These are phyloP conservation scores for Allolobophora icterica DNA, from an alignment of 2,888 invertebrate species.

Conservation along the genomic window DNA sequence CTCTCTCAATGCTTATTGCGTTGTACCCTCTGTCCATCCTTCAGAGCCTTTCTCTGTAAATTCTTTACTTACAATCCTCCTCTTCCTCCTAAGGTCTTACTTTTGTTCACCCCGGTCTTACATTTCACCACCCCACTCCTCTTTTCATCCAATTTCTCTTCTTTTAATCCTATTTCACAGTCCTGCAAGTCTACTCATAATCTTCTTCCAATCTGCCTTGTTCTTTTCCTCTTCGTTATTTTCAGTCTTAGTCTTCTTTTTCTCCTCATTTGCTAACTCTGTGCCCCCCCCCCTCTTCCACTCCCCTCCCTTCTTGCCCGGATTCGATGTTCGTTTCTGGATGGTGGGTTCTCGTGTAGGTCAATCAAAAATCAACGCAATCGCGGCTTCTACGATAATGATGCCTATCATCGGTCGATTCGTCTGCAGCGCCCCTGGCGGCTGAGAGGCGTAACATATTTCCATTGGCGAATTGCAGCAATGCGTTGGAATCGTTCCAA, in stretches of 20 bases:
- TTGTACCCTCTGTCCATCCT: no score
- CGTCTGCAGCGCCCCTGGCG: not conserved
- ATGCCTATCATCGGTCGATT: conserved; percentile 2
- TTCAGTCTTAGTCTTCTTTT: not conserved
- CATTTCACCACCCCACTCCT: no score
- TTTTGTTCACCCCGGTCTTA: no score
- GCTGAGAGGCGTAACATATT: conserved; percentile 7
- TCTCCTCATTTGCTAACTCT: not conserved
- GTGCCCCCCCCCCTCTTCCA: not conserved
- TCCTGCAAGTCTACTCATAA: no score
- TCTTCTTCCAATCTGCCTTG: no score
- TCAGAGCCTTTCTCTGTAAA: no score
- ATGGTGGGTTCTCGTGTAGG: not conserved
- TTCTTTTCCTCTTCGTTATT: no score
- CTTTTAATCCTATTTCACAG: no score
- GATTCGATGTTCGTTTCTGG: not conserved
- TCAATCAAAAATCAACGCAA: not conserved
- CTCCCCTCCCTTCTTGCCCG: not conserved
- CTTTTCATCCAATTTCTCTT: no score
- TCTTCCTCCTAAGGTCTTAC: no score
- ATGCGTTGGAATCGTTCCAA: not conserved
- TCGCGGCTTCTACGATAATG: not conserved
- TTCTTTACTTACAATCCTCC: no score
- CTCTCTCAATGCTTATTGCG: not conserved
- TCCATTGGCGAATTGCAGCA: not conserved